Evolutionary conservation across 2,113 vertebrate species (phyloP).

Genomic region (Dasypus novemcinctus): DNA sequence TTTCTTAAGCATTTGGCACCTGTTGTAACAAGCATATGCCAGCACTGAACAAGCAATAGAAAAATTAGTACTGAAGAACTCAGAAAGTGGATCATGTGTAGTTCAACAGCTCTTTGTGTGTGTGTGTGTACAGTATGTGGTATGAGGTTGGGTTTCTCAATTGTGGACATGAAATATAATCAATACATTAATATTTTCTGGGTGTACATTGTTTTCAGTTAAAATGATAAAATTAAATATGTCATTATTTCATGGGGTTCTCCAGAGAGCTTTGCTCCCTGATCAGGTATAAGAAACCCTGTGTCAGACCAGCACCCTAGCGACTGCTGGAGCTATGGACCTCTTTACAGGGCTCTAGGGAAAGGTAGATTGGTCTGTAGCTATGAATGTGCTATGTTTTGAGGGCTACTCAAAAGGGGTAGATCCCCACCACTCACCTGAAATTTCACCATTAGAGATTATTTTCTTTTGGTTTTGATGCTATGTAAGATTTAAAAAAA

Average conservation of each 20-base stretch:
- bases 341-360: background rate
- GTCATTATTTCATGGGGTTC: background rate
- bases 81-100: background rate
- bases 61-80: background rate
- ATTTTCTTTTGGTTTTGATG: background rate
- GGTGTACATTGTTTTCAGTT: background rate
- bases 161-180: background rate
- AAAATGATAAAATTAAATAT: background rate
- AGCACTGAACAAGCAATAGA: background rate
- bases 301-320: background rate
- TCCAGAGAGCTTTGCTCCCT: background rate
- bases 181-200: background rate
- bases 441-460: background rate
- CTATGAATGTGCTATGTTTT: background rate
- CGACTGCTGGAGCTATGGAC: background rate
- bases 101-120: background rate
- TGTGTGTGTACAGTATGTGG: background rate
- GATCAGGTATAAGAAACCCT: background rate
- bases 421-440: background rate
- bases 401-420: background rate
- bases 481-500: background rate
- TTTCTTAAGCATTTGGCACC: slow-evolving; percentile 49
- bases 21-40: slow-evolving; percentile 31
- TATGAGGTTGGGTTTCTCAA: background rate
- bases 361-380: background rate